Evolutionary conservation across 2,888 invertebrate genomes (phyloP).

Genomic region (Plagiodera versicolora): DNA sequence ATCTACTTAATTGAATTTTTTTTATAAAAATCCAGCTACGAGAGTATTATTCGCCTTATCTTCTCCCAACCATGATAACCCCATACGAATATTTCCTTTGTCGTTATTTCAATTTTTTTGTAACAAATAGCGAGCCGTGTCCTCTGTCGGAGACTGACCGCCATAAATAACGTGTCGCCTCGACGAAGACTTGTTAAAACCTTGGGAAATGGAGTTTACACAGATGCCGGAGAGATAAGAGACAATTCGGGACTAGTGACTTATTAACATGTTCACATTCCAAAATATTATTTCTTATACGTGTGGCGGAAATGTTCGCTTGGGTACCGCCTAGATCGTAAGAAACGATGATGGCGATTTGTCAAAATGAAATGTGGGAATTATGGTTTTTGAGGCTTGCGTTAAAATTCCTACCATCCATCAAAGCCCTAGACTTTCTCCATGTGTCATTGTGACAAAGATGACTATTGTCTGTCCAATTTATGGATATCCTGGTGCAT

Average conservation of each 20-base stretch:
- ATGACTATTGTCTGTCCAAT: too few species aligned
- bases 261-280: constrained; percentile 49
- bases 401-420: not conserved
- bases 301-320: constrained; percentile 36
- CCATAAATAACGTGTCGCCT: constrained; percentile 47
- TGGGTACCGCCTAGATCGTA: not conserved
- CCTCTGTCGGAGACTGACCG: constrained; percentile 44
- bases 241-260: constrained; percentile 44
- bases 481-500: too few species aligned
- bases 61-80: too few species aligned
- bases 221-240: constrained; percentile 47
- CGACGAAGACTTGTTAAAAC: constrained; percentile 44
- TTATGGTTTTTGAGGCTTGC: not conserved
- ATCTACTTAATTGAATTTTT: too few species aligned
- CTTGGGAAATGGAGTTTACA: constrained; percentile 51
- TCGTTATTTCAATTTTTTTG: constrained; percentile 27
- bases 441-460: too few species aligned
- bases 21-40: too few species aligned
- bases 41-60: too few species aligned
- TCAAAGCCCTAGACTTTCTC: not conserved
- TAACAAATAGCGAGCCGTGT: constrained; percentile 38
- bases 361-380: not conserved
- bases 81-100: constrained; percentile 37
- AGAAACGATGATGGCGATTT: not conserved
- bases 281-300: constrained; percentile 34